Evolutionary conservation across 1,140 invertebrate genomes (phyloP).

Genomic region (Drosophila cardini): DNA sequence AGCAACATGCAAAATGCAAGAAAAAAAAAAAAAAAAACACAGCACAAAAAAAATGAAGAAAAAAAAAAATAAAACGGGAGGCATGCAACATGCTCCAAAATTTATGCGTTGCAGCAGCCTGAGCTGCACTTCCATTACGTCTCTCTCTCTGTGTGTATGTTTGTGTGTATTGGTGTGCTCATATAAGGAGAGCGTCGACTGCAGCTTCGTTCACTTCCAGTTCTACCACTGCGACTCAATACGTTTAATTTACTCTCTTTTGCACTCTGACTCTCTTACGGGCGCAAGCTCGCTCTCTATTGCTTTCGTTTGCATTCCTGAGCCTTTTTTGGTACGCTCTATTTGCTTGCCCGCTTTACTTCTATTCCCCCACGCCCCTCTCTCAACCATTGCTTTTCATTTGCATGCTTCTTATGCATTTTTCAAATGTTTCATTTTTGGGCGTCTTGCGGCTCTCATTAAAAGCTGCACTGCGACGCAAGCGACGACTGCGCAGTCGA

Average conservation of each 20-base stretch:
- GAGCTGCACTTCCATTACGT: not conserved
- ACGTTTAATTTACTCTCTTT: conserved; percentile 43
- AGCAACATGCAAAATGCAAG: conserved; percentile 59
- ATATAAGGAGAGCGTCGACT: conserved; percentile 38
- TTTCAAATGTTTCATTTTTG: conserved; percentile 74
- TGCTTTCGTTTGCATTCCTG: conserved; percentile 28
- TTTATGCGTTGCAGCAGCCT: conserved; percentile 58
- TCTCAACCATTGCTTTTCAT: conserved; percentile 36
- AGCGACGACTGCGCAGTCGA: conserved; percentile 17
- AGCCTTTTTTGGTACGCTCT: conserved; percentile 54
- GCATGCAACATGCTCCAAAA: conserved; percentile 62
- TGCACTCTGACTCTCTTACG: not conserved
- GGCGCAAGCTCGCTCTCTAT: conserved; percentile 3
- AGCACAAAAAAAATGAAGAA: no score
- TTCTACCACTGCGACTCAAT: conserved; percentile 42
- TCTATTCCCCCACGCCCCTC: no score
- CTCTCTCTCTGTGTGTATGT: not conserved
- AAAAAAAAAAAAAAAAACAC: conserved; percentile 18
- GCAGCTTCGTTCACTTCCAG: conserved; percentile 55
- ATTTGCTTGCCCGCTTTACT: not conserved
- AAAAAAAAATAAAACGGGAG: conserved; percentile 9
- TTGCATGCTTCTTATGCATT: conserved; percentile 76
- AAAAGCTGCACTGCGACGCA: conserved; percentile 10
- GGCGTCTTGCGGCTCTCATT: conserved; percentile 30
- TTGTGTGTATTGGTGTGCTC: conserved; percentile 11